Conservation (phyloP, 2,797 vertebrate species). For the Phalanger gymnotis region DNA sequence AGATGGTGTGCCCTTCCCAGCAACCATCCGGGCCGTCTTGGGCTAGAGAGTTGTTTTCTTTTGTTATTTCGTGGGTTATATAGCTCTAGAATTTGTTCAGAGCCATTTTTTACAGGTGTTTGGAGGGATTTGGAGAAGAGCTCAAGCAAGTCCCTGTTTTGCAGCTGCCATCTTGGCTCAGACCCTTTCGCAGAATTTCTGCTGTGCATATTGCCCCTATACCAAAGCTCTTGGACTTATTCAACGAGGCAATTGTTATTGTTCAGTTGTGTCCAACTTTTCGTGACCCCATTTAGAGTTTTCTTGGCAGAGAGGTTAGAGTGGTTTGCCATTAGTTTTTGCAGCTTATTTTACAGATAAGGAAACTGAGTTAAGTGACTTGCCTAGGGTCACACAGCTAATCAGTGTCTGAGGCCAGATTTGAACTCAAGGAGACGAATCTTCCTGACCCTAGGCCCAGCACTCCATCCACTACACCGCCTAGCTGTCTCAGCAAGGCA, state of each 20-base stretch:
- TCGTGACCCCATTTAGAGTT: neutral
- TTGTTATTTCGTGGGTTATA: too few relatives aligned
- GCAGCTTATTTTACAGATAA: neutral
- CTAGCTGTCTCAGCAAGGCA: neutral
- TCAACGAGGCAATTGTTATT: too few relatives aligned
- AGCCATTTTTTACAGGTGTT: too few relatives aligned
- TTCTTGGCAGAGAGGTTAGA: neutral
- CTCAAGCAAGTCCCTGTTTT: too few relatives aligned
- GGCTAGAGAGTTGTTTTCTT: too few relatives aligned
- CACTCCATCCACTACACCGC: neutral
- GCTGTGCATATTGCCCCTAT: neutral
- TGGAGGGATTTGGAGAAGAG: too few relatives aligned
- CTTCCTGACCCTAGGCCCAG: too few relatives aligned
- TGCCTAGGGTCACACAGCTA: neutral
- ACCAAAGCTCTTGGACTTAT: too few relatives aligned
- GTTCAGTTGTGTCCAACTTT: neutral
- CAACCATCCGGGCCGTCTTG: too few relatives aligned
- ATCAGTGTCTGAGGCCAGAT: neutral
- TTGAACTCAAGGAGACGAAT: neutral
- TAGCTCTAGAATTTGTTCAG: too few relatives aligned
- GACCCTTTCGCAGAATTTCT: neutral
- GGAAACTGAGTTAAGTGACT: neutral
- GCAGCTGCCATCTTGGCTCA: too few relatives aligned
- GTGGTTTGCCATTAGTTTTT: neutral
- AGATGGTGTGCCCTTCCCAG: too few relatives aligned